These are phyloP conservation scores for Batillaria attramentaria DNA, from an alignment of 1,140 invertebrate genomes.

Conservation along the genomic window DNA sequence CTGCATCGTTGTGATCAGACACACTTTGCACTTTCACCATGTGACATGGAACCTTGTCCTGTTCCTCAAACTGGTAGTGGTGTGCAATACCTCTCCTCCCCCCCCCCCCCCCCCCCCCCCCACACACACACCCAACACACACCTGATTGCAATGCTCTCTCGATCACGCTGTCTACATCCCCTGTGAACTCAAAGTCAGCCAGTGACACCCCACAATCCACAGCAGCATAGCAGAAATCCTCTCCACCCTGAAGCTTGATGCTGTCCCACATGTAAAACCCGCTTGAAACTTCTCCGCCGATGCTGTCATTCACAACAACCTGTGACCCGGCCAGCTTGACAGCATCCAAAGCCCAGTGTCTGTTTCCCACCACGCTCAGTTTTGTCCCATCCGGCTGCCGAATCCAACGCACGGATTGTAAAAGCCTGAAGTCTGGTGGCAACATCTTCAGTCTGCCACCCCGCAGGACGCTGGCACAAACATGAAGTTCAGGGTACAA, in stretches of 20 bases:
- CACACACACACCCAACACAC: no score
- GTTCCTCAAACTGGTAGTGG: background rate
- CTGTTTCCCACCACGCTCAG: background rate
- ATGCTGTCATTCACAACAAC: background rate
- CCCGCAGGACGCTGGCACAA: background rate
- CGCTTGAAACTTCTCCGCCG: background rate
- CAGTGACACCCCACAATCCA: conserved; percentile 7
- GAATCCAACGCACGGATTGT: background rate
- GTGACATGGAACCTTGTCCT: background rate
- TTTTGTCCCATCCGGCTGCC: background rate
- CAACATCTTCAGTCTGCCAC: background rate
- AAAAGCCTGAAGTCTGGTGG: background rate
- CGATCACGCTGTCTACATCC: background rate
- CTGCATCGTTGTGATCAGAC: no score
- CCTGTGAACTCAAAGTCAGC: background rate
- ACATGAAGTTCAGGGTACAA: no score
- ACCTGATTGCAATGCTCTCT: background rate
- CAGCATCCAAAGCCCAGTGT: background rate
- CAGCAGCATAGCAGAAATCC: background rate
- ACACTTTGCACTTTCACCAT: background rate
- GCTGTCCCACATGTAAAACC: background rate
- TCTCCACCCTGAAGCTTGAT: conserved; percentile 6
- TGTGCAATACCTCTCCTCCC: background rate
- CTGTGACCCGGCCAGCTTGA: background rate
- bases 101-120: no score